phyloP scores from a whole-genome alignment of 2,113 vertebrate genomes.

The Benitochromis conjunctus region DNA sequence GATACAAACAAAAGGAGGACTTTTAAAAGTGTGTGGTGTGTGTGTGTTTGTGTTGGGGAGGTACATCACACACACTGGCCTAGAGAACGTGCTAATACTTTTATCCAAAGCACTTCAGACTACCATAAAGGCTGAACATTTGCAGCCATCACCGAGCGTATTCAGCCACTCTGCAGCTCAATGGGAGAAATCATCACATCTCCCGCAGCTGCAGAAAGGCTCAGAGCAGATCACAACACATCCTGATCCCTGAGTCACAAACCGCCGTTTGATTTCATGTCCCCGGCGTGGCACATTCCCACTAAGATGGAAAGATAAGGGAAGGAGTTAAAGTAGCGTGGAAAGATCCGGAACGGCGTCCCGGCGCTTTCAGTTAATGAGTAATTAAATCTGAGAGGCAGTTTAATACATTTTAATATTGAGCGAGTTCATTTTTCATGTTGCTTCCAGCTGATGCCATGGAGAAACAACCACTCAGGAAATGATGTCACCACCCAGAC shows the following conservation, averaged over 20 bases:
- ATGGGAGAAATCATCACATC: not conserved
- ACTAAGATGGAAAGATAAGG: not conserved
- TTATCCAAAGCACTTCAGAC: not conserved
- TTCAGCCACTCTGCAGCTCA: not conserved
- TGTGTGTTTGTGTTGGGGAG: not conserved
- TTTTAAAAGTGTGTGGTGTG: not conserved
- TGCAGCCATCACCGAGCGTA: not conserved
- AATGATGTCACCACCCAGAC: not conserved
- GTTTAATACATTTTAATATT: not conserved
- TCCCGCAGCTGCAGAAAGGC: not conserved
- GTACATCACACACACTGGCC: not conserved
- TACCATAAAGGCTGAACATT: not conserved
- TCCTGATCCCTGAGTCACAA: not conserved
- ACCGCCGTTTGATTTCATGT: not conserved
- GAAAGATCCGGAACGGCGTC: not conserved
- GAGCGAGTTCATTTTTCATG: not conserved
- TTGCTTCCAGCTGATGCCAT: not conserved
- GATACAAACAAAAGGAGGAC: conserved; percentile 41
- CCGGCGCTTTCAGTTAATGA: not conserved
- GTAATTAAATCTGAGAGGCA: not conserved
- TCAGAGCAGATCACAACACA: not conserved
- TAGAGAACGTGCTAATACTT: not conserved
- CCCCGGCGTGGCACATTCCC: not conserved
- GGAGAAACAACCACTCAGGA: not conserved
- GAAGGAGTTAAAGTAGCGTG: not conserved